These are phyloP conservation scores for Prenolepis imparis DNA, from an alignment of 2,888 invertebrate genomes.

Conservation along the genomic window DNA sequence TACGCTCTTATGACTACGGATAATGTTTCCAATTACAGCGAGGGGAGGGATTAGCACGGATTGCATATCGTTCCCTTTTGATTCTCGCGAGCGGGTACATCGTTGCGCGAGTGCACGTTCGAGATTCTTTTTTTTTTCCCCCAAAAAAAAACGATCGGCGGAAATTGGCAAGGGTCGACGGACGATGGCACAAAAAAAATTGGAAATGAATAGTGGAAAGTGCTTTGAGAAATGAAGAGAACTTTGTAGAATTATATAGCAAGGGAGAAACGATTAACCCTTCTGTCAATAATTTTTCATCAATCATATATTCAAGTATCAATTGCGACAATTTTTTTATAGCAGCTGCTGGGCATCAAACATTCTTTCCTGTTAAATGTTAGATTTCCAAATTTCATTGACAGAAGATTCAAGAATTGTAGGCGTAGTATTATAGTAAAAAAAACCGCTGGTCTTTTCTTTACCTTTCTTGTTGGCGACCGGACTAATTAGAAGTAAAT, in stretches of 20 bases:
- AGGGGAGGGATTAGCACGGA: conserved; percentile 35
- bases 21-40: conserved; percentile 64
- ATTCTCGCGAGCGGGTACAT: conserved; percentile 26
- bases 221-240: neutral
- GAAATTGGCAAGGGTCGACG: neutral
- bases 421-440: neutral
- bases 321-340: too few relatives aligned
- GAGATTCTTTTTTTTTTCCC: neutral
- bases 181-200: too few relatives aligned
- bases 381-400: too few relatives aligned
- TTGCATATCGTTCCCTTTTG: conserved; percentile 31
- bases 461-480: conserved; percentile 88
- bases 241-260: neutral
- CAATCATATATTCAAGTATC: too few relatives aligned
- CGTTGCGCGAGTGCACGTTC: neutral
- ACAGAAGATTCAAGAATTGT: neutral
- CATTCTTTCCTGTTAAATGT: too few relatives aligned
- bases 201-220: neutral
- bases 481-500: conserved; percentile 97
- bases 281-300: too few relatives aligned
- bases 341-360: too few relatives aligned
- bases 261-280: neutral
- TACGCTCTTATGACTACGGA: conserved; percentile 55
- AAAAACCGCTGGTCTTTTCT: conserved; percentile 55
- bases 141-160: neutral